Evolutionary conservation across 2,113 vertebrate genomes (phyloP).

Genomic region (Lontra canadensis): DNA sequence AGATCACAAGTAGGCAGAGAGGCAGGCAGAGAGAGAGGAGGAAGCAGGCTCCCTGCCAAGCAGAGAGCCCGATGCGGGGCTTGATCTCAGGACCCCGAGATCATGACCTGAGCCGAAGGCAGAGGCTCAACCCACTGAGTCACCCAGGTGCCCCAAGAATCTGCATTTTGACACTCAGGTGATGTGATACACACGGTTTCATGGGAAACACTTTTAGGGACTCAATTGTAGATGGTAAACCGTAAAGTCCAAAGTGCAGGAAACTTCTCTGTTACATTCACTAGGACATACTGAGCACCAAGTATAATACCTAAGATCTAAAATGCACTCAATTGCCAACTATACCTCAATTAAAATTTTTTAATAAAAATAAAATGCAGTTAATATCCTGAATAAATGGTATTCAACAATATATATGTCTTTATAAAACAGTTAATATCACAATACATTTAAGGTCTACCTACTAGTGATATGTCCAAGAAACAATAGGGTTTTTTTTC

Average conservation of each 20-base stretch:
- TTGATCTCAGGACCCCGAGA: too few species aligned
- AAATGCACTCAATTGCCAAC: neutral
- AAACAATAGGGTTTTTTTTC: neutral
- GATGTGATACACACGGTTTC: neutral
- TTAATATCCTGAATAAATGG: neutral
- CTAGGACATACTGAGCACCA: neutral
- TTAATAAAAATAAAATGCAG: neutral
- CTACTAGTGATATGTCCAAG: neutral
- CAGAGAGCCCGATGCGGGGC: too few species aligned
- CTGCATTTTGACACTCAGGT: neutral
- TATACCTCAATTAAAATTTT: neutral
- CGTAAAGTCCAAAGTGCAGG: neutral
- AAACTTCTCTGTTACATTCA: neutral
- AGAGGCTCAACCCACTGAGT: too few species aligned
- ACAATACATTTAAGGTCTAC: slow-evolving; percentile 21
- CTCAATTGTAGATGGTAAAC: neutral
- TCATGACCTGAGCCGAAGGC: too few species aligned
- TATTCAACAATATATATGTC: neutral
- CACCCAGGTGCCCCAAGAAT: too few species aligned
- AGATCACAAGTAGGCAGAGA: too few species aligned
- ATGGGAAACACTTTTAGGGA: neutral
- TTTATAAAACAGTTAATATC: neutral
- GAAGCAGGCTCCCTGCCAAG: too few species aligned
- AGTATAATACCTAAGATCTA: neutral
- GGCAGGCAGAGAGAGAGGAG: too few species aligned